Conservation (phyloP, 2,113 vertebrate genomes). For the Pelodiscus sinensis region DNA sequence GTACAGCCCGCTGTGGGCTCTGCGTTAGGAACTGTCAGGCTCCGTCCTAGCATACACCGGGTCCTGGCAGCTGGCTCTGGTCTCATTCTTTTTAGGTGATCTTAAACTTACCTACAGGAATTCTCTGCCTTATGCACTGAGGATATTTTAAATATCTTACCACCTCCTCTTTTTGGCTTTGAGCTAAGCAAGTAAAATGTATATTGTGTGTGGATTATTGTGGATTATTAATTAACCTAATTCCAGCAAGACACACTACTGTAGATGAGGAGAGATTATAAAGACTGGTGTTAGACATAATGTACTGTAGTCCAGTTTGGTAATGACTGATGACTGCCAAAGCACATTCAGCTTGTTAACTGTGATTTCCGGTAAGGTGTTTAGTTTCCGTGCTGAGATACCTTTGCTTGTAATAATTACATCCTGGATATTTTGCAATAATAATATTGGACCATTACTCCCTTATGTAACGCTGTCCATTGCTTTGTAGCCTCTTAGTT, state of each 20-base stretch:
- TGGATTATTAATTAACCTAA: background rate
- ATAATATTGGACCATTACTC: background rate
- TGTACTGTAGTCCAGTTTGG: fast-evolving
- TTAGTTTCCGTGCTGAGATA: background rate
- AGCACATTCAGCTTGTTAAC: background rate
- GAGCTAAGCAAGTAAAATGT: background rate
- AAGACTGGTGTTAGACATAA: background rate
- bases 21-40: no score
- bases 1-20: no score
- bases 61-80: background rate
- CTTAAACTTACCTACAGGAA: background rate
- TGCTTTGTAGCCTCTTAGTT: slow-evolving; percentile 21
- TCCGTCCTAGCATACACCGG: no score
- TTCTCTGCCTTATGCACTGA: background rate
- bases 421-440: background rate
- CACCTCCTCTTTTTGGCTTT: background rate
- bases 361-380: background rate
- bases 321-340: background rate
- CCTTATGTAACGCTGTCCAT: background rate
- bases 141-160: background rate
- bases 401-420: background rate
- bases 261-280: background rate
- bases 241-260: background rate
- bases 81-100: background rate
- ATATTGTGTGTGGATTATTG: background rate